A percentile compares a stretch with the other conserved stretches of the same genome.
Evolutionary conservation across 2,888 invertebrate genomes (phyloP).

Genomic region (Eupithecia vulgata): DNA sequence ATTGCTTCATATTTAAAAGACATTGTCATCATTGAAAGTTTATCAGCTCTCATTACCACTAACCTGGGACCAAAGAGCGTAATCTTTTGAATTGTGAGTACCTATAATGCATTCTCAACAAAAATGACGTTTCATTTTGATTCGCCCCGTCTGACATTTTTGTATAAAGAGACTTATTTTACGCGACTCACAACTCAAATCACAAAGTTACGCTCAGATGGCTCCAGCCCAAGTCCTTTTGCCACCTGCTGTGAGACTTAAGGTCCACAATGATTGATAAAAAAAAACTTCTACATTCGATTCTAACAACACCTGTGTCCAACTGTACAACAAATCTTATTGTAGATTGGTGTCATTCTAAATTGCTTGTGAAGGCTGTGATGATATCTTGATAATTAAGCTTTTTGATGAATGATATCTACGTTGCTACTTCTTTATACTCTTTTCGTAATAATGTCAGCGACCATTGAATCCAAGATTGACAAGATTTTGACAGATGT

Average conservation of each 20-base stretch:
- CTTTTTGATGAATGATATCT: neutral
- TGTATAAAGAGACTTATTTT: neutral
- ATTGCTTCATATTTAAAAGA: no score
- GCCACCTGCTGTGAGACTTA: neutral
- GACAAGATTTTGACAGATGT: neutral
- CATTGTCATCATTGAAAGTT: no score
- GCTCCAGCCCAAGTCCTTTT: no score
- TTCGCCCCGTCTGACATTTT: neutral
- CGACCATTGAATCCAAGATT: neutral
- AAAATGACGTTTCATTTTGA: neutral
- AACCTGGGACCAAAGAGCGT: neutral
- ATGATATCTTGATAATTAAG: constrained; percentile 32
- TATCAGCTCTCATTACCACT: no score
- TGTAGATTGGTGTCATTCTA: constrained; percentile 30
- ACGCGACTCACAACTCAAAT: neutral
- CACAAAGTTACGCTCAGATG: neutral
- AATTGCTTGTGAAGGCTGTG: constrained; percentile 26
- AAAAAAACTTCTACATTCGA: neutral
- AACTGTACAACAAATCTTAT: neutral
- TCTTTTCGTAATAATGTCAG: constrained; percentile 6
- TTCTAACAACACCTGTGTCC: neutral
- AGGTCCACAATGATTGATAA: neutral
- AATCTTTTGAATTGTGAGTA: neutral
- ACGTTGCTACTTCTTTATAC: neutral
- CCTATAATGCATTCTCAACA: neutral